phyloP scores from a whole-genome alignment of 2,888 invertebrate genomes.

The Charanyca ferruginea region DNA sequence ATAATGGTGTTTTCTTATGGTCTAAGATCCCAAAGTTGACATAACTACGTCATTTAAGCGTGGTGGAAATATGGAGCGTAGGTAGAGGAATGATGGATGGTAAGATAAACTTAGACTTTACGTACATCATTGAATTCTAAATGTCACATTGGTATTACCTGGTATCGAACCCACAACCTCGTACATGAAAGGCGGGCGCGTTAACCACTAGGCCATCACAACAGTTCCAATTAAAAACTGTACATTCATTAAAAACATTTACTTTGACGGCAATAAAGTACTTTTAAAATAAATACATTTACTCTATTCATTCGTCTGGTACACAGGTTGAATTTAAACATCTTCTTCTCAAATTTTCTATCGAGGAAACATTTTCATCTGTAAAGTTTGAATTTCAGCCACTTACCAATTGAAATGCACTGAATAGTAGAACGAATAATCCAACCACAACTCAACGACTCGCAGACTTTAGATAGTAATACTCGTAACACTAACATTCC shows the following conservation, averaged over 20 bases:
- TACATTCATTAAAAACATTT: no score
- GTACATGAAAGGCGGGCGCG: no score
- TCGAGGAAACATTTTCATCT: background rate
- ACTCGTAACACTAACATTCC: slow-evolving; percentile 4
- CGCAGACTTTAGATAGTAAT: slow-evolving; percentile 11
- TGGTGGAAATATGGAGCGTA: no score
- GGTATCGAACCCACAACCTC: no score
- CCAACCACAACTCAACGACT: background rate
- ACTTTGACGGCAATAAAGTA: background rate
- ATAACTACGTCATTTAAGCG: background rate
- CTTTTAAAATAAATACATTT: no score
- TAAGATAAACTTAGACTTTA: no score
- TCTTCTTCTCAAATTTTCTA: background rate
- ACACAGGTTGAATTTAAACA: background rate
- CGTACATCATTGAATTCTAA: no score
- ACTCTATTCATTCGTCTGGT: no score
- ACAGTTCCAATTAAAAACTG: no score
- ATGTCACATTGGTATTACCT: no score
- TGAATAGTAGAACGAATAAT: slow-evolving; percentile 23
- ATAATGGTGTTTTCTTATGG: background rate
- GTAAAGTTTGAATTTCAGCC: slow-evolving; percentile 12
- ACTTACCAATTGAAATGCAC: slow-evolving; percentile 1
- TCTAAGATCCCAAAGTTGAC: background rate
- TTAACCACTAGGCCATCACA: no score
- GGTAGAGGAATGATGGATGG: no score